A percentile compares a stretch with the other conserved stretches of the same genome.
Evolutionary conservation across 1,140 invertebrate species (phyloP).

Genomic region (Lordiphosa clarofinis): DNA sequence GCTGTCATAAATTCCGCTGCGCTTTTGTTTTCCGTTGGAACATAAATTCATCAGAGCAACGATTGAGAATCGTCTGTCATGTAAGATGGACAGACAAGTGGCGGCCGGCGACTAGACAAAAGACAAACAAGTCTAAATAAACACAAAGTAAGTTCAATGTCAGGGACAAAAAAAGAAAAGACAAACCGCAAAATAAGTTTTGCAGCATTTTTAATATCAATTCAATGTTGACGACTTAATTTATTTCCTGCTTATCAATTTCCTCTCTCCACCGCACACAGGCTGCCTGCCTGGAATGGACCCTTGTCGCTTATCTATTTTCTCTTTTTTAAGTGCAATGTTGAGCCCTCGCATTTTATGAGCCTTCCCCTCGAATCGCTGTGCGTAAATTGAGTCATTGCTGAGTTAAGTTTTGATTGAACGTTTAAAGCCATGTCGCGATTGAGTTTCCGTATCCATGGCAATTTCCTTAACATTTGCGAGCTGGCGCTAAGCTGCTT

Average conservation of each 20-base stretch:
- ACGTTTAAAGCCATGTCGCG: constrained; percentile 53
- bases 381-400: constrained; percentile 58
- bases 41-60: constrained; percentile 4
- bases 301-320: too few relatives aligned
- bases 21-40: constrained; percentile 6
- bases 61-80: constrained; percentile 9
- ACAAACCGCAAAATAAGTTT: background rate
- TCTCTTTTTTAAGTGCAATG: too few relatives aligned
- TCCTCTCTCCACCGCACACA: too few relatives aligned
- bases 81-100: background rate
- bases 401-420: constrained; percentile 61
- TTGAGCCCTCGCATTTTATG: too few relatives aligned
- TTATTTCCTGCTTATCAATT: too few relatives aligned
- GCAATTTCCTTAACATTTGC: constrained; percentile 44
- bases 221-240: too few relatives aligned
- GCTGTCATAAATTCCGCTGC: constrained; percentile 3
- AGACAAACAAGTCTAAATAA: constrained; percentile 33
- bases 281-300: too few relatives aligned
- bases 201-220: too few relatives aligned
- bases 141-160: constrained; percentile 10
- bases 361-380: background rate
- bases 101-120: constrained; percentile 36
- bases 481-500: constrained; percentile 51
- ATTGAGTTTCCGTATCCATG: constrained; percentile 49
- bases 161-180: constrained; percentile 15